These are phyloP conservation scores for Mobula birostris DNA, from an alignment of 2,113 vertebrate genomes.

Conservation along the genomic window DNA sequence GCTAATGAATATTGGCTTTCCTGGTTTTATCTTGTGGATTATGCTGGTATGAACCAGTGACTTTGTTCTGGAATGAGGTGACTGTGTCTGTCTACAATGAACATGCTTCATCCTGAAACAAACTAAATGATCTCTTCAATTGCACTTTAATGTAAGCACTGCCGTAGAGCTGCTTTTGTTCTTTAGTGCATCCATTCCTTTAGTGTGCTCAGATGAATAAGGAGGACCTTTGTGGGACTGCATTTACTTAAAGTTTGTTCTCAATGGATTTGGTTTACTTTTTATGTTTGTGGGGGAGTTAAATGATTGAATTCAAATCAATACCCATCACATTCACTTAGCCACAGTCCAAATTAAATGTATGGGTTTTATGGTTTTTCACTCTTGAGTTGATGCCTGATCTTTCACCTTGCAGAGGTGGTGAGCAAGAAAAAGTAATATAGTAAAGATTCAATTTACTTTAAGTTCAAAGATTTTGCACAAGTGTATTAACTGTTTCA, in stretches of 20 bases:
- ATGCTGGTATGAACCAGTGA: background rate
- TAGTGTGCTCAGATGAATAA: constrained; percentile 13
- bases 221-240: background rate
- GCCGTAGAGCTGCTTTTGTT: constrained; percentile 19
- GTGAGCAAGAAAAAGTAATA: background rate
- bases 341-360: constrained; percentile 7
- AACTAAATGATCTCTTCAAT: constrained; percentile 1
- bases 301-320: constrained; percentile 33
- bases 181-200: constrained; percentile 31
- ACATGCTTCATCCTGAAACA: background rate
- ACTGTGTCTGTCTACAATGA: background rate
- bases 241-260: constrained; percentile 24
- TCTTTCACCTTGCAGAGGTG: background rate
- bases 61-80: too few species aligned
- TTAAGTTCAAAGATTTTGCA: background rate
- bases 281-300: constrained; percentile 10
- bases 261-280: constrained; percentile 27
- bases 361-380: background rate
- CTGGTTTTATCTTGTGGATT: background rate
- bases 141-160: background rate
- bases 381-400: background rate
- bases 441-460: background rate
- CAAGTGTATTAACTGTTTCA: constrained; percentile 5
- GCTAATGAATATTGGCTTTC: background rate
- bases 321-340: constrained; percentile 34